Conservation (phyloP, 2,888 invertebrate species). For the Pseudococcus viburni region DNA sequence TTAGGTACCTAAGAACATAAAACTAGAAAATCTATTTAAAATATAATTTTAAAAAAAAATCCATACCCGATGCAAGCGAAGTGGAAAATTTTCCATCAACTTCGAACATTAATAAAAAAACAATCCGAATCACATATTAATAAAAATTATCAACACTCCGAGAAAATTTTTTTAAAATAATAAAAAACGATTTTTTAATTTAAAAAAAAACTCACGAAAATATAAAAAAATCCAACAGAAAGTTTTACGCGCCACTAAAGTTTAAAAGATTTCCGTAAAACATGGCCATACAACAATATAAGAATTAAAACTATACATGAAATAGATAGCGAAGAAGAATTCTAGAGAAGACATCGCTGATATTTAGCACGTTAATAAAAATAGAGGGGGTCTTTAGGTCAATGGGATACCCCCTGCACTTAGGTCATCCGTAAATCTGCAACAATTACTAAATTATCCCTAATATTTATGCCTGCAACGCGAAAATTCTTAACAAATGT, state of each 20-base stretch:
- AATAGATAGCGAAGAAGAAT: constrained; percentile 63
- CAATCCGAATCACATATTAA: constrained; percentile 44
- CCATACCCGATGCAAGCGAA: constrained; percentile 24
- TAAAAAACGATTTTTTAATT: neutral
- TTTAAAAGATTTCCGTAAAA: constrained; percentile 31
- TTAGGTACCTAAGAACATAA: too few species aligned
- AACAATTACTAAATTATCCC: constrained; percentile 61
- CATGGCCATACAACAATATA: constrained; percentile 56
- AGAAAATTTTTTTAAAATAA: neutral
- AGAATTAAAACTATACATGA: constrained; percentile 60
- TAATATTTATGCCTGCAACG: constrained; percentile 43
- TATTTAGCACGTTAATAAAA: constrained; percentile 60
- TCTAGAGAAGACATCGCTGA: constrained; percentile 62
- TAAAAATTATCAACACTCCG: neutral
- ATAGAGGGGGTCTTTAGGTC: constrained; percentile 62
- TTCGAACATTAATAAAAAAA: constrained; percentile 41
- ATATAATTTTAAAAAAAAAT: neutral
- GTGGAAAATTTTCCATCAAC: constrained; percentile 45
- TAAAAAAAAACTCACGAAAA: neutral
- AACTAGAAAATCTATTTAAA: too few species aligned
- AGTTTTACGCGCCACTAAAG: neutral
- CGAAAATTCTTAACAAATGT: constrained; percentile 3
- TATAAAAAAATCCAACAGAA: neutral
- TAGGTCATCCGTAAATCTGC: constrained; percentile 55
- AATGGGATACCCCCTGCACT: constrained; percentile 59